These are phyloP conservation scores for Nowickia ferox DNA, from an alignment of 2,888 invertebrate genomes.

Conservation along the genomic window DNA sequence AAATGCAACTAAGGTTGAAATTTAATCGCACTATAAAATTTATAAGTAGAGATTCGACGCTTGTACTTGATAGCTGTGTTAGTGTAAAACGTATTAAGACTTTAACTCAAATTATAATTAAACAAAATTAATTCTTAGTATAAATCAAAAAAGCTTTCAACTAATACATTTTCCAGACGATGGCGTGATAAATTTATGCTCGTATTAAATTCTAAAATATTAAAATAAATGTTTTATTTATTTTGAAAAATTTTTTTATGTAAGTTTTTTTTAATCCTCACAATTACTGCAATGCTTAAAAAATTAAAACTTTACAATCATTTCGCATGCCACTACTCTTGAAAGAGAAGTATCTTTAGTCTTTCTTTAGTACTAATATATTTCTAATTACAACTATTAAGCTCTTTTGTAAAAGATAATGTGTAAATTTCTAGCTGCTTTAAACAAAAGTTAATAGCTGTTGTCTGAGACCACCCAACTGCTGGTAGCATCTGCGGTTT, in stretches of 20 bases:
- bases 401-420: background rate
- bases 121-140: conserved; percentile 20
- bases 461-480: conserved; percentile 50
- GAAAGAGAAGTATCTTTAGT: conserved; percentile 1
- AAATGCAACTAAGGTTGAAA: conserved; percentile 63
- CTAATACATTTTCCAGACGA: conserved; percentile 12
- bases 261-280: conserved; percentile 9
- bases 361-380: background rate
- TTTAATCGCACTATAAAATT: conserved; percentile 59
- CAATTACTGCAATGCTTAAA: conserved; percentile 9
- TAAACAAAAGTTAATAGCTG: background rate
- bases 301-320: conserved; percentile 23
- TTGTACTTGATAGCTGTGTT: background rate
- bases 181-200: conserved; percentile 49
- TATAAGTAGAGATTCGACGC: conserved; percentile 23
- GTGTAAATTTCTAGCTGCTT: background rate
- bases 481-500: conserved; percentile 6
- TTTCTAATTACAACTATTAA: conserved; percentile 16
- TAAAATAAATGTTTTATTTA: conserved; percentile 22
- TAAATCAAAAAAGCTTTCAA: conserved; percentile 1
- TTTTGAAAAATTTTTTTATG: conserved; percentile 17
- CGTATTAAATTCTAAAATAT: conserved; percentile 9
- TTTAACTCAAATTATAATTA: conserved; percentile 65
- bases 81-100: conserved; percentile 4
- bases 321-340: conserved; percentile 22